Evolutionary conservation across 2,797 vertebrate species (phyloP).

Genomic region (Coranthus polyacanthus): DNA sequence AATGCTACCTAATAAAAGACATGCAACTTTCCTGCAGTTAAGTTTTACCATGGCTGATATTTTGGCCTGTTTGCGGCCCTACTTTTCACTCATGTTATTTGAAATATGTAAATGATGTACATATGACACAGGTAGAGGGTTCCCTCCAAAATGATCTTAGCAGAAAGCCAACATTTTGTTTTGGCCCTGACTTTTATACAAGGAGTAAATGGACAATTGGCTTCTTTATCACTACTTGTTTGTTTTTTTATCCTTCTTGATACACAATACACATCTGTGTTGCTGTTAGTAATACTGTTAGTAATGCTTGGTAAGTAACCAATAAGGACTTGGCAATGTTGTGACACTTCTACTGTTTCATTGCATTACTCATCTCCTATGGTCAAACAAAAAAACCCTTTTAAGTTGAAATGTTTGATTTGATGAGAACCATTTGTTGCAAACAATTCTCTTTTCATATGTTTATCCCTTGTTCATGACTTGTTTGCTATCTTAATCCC

Average conservation of each 20-base stretch:
- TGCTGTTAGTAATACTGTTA: too few relatives aligned
- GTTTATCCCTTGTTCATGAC: neutral
- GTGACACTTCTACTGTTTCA: neutral
- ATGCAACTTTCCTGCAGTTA: slow-evolving; percentile 32
- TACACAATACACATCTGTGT: too few relatives aligned
- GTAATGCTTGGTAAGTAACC: slow-evolving; percentile 23
- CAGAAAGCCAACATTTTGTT: neutral
- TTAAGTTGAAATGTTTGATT: slow-evolving; percentile 10
- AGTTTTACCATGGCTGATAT: slow-evolving; percentile 1
- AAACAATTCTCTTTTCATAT: neutral
- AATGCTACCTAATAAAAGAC: too few relatives aligned
- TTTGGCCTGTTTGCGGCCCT: neutral
- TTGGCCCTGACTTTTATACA: slow-evolving; percentile 9
- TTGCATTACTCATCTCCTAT: neutral
- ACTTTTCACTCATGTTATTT: slow-evolving; percentile 22
- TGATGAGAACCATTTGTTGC: neutral
- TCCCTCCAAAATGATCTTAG: slow-evolving; percentile 13
- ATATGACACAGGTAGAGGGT: neutral
- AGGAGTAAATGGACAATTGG: neutral
- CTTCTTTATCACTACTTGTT: neutral
- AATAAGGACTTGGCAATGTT: slow-evolving; percentile 15
- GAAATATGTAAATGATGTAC: slow-evolving; percentile 9
- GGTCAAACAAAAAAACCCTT: neutral
- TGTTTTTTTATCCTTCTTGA: neutral
- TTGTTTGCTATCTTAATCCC: slow-evolving; percentile 33